These are phyloP conservation scores for Dione juno DNA, from an alignment of 2,888 invertebrate genomes.

Conservation along the genomic window DNA sequence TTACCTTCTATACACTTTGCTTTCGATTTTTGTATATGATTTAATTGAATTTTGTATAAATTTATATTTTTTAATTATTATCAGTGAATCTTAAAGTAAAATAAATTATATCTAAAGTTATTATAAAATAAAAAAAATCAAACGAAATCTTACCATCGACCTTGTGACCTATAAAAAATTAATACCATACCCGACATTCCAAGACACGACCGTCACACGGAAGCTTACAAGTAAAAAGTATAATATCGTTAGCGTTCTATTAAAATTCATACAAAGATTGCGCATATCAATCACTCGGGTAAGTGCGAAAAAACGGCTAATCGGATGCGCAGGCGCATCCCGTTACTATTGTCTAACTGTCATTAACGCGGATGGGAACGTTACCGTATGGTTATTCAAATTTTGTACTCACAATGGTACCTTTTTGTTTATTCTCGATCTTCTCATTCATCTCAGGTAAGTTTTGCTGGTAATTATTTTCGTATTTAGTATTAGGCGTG, in stretches of 20 bases:
- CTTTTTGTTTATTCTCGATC: slow-evolving; percentile 77
- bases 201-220: slow-evolving; percentile 70
- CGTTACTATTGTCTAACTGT: slow-evolving; percentile 70
- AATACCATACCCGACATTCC: slow-evolving; percentile 34
- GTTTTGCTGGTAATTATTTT: slow-evolving; percentile 65
- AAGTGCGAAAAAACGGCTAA: slow-evolving; percentile 76
- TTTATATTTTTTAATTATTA: no score
- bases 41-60: no score
- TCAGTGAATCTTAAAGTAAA: no score
- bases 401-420: slow-evolving; percentile 66
- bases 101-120: background rate
- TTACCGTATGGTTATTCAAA: slow-evolving; percentile 67
- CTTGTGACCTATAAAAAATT: slow-evolving; percentile 39
- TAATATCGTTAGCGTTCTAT: slow-evolving; percentile 65
- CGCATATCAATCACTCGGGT: slow-evolving; percentile 77
- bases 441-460: slow-evolving; percentile 53
- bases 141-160: slow-evolving; percentile 25
- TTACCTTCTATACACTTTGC: no score
- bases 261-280: slow-evolving; percentile 78
- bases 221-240: slow-evolving; percentile 57
- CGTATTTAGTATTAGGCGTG: slow-evolving; percentile 65
- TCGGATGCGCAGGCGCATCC: slow-evolving; percentile 76
- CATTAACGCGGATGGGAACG: slow-evolving; percentile 73
- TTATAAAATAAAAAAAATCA: background rate
- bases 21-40: no score